A percentile compares a stretch with the other conserved stretches of the same genome.
Conservation (phyloP, 1,140 invertebrate species). For the Drosophila pruinosa region DNA sequence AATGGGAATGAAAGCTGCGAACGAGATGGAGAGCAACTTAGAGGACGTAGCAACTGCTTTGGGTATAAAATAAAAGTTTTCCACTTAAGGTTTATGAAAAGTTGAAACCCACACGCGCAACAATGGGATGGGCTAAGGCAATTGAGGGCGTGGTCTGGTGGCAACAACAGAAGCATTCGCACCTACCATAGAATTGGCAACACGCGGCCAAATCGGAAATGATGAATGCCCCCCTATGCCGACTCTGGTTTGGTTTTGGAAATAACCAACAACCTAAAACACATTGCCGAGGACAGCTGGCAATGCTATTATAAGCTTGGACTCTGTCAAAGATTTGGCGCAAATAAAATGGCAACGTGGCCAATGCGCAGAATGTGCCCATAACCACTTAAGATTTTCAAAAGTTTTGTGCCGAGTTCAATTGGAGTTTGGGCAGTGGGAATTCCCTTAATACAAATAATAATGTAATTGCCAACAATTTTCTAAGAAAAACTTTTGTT, state of each 20-base stretch:
- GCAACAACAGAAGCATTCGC: conserved; percentile 40
- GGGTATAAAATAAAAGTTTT: conserved; percentile 78
- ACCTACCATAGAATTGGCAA: conserved; percentile 44
- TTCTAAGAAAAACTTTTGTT: conserved; percentile 14
- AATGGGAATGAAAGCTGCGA: conserved; percentile 12
- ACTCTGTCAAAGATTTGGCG: conserved; percentile 50
- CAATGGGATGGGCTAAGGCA: not conserved
- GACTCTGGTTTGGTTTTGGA: not conserved
- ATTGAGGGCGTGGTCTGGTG: not conserved
- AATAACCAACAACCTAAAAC: conserved; percentile 35
- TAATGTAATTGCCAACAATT: conserved; percentile 71
- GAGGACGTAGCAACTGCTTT: conserved; percentile 28
- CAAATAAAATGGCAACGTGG: conserved; percentile 53
- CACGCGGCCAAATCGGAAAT: conserved; percentile 29
- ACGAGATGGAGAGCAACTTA: conserved; percentile 17
- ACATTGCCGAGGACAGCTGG: conserved; percentile 50
- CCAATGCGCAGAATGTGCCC: conserved; percentile 8
- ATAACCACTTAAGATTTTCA: conserved; percentile 54
- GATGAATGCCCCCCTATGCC: conserved; percentile 56
- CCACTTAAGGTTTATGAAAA: conserved; percentile 81
- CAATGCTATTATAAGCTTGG: conserved; percentile 53
- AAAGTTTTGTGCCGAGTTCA: conserved; percentile 35
- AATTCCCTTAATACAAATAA: conserved; percentile 71
- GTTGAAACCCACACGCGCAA: conserved; percentile 48
- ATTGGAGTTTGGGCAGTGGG: conserved; percentile 15